These are phyloP conservation scores for Drosophila limbata DNA, from an alignment of 2,888 invertebrate species.

Conservation along the genomic window DNA sequence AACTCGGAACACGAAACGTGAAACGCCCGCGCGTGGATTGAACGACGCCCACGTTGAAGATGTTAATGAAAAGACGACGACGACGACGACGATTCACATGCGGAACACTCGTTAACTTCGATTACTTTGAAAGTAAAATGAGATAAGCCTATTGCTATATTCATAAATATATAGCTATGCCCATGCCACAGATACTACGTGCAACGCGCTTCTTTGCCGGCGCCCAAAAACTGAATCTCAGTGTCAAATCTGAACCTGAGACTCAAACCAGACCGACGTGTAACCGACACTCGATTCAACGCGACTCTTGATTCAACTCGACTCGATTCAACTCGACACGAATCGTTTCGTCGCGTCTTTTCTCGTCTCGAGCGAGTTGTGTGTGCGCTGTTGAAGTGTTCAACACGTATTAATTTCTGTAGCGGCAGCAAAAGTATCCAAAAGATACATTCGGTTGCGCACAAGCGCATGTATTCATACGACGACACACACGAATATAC, in stretches of 20 bases:
- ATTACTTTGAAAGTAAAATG: conserved; percentile 36
- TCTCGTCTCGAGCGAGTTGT: conserved; percentile 58
- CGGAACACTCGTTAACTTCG: conserved; percentile 36
- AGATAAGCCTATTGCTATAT: conserved; percentile 30
- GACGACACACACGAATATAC: conserved; percentile 51
- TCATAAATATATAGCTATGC: conserved; percentile 4
- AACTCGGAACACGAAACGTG: conserved; percentile 41
- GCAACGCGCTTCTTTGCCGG: conserved; percentile 8
- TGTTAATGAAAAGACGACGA: conserved; percentile 28
- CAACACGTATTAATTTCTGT: conserved; percentile 83
- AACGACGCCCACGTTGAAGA: conserved; percentile 33
- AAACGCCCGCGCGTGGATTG: conserved; percentile 53
- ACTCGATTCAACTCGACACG: conserved; percentile 9
- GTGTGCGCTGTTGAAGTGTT: conserved; percentile 78
- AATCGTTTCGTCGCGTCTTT: conserved; percentile 6
- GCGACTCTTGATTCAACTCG: not conserved
- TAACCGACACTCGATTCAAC: conserved; percentile 5
- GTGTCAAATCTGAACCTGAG: conserved; percentile 5
- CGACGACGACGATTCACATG: conserved; percentile 37
- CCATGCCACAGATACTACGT: conserved; percentile 21
- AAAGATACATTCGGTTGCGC: conserved; percentile 74
- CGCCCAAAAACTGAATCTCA: conserved; percentile 8
- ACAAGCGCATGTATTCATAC: conserved; percentile 49
- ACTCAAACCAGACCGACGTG: conserved; percentile 14
- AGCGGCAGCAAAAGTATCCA: conserved; percentile 68